Base-by-base conservation (phyloP, 2,888 invertebrate species). In the Plusia festucae region DNA sequence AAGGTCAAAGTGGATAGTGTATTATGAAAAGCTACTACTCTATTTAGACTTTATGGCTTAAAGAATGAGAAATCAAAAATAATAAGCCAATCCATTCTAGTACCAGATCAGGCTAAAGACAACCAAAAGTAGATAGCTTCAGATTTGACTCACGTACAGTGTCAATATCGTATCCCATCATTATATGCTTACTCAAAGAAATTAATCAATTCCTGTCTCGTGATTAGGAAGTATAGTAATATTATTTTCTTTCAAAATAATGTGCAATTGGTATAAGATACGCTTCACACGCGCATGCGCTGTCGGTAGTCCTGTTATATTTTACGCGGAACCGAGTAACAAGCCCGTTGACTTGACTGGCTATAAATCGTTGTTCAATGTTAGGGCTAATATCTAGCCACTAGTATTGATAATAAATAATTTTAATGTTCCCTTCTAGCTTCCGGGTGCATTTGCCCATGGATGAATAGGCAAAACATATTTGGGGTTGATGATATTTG, bases 371-470 rank as follows among this genome's bases (percentile, higher is more conserved):
- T 52, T 11, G 22, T 32, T 40, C 65, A 61, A 40, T 74, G 77
- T 76, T 58, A 40, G 44, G 54, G 34, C 75, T 79, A 79, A 79
- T 79, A 79, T 69, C 65, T 60, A 63, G 64, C 75, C 74, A 68
- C 69, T 18, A 65, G 60, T 58, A 74, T 70, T 62, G 69, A 65
- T 71, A 65, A 79, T 79, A 75, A 79, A 79, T 79, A 65, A 77
- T 68, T 66, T 71, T 68, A 71, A 64, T 67, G 59, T 76, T 84
- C 78, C 79, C 80, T 74, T 70, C 70, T 70, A 65, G 65, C 70
- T 73, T 75, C 81, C 81, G 74, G 75, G 70, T 79, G 76, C 74
- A 49, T 24, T 11, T 30, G 18, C 2, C 13, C 27, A 4, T 49
- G 58, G 62, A 54, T 53, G 51, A 59, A 30, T 27, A 49, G 7